Evolutionary conservation across 2,113 vertebrate genomes (phyloP), one percentile per base, ranked within the genome.

Genomic region (Anser cygnoides): DNA sequence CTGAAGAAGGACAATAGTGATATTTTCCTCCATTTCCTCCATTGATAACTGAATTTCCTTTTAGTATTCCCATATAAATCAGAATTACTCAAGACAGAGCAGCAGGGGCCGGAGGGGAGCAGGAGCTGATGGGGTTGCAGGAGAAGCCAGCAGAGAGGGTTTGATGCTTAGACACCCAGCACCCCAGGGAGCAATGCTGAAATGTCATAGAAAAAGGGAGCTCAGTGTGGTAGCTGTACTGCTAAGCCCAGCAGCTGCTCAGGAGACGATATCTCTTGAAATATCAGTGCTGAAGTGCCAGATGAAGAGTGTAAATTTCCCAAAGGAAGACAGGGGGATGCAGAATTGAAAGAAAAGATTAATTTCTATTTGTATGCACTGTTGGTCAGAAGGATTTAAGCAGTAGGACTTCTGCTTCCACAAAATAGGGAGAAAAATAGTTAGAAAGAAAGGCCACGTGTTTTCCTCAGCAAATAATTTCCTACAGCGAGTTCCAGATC

Each of bases 391-490:
- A 61, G 43, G 43, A 41, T 73, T 68, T 54, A 23, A 61, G n/a
- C 12, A 23, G 52, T 2, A 71, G 16, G 15, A 26, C 13, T 87
- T 74, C 6, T 2, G 3, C 41, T 72, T 59, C 33, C n/a, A 77
- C 18, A 57, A 61, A 68, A 65, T 2, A 25, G n/a, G 28, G 6
- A n/a, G 31, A 57, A 84, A 67, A 2, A n/a, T 6, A 39, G 39
- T 39, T 39, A 8, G 19, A 49, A 74, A 63, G 57, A 71, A 59
- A 50, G 6, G 20, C 31, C 9, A 18, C 54, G 6, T 0, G 0
- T 28, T 4, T 76, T 85, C 46, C 61, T 74, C 52, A 65, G 59
- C 29, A 74, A 19, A 2, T 39, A 7, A 23, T 55, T 91, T 78
- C 49, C 54, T 75, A 28, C 52, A 61, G 3, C 1, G 18, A 66